Base-by-base conservation (phyloP, 2,113 vertebrate species). In the Oreochromis niloticus region DNA sequence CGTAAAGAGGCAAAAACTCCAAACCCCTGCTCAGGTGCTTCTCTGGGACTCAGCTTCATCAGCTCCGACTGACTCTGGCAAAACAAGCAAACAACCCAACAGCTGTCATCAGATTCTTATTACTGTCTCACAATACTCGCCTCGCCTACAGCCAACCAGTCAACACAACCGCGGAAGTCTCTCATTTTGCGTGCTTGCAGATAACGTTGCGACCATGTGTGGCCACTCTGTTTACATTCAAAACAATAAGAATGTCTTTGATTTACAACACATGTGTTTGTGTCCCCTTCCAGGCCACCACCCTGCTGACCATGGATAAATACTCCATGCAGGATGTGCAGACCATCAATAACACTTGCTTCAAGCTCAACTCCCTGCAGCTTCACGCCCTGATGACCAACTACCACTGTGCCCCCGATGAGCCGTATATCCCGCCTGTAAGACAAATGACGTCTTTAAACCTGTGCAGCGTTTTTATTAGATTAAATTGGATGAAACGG, bases 241-340 rank as follows among this genome's bases (percentile, higher is more conserved):
- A 75, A 75, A 30, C 24, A 30, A 48, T 75, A 75, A 7, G 9
- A 43, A 50, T 52, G 17, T n/a, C 27, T 52, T 8, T 78, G 24
- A 52, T 78, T 52, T 78, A 78, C 17, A 78, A 9, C 46, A 50
- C 52, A 8, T n/a, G 30, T 81, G 27, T 73, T 30, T 80, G 13
- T 90, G 4, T 66, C 43, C 43, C 43, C 39, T 55, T 89, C n/a
- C 71, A 99, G 99, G 99, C 99, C 80, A 99, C 98, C 50, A 99
- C 99, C 4, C 92, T 99, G 89, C 97, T 99, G 82, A 99, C 99
- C 12, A 99, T 99, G 99, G 98, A 99, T 84, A 99, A 99, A 80
- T 99, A 99, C 12, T 97, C 97, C 24, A 96, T 97, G 93, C 97
- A 98, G 54, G 98, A 99, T 71, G 97, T 98, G 81, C 97, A 98